These are phyloP conservation scores for Sminthurinus aureus DNA, from an alignment of 2,888 invertebrate genomes.

Conservation along the genomic window DNA sequence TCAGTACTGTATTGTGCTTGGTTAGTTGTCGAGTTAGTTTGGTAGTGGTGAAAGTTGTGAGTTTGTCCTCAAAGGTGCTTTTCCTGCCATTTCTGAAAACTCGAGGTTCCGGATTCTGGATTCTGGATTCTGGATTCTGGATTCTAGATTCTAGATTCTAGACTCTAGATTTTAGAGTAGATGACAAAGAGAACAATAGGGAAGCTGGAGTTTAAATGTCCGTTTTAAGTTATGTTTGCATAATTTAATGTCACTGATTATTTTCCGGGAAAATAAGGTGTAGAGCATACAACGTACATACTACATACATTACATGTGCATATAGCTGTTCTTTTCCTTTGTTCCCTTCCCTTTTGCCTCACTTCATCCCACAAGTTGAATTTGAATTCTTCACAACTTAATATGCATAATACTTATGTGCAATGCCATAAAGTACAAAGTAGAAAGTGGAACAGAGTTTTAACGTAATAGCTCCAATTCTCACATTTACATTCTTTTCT, in stretches of 20 bases:
- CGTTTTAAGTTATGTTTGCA: conserved; percentile 21
- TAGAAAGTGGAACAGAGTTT: too few relatives aligned
- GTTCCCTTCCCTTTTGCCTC: background rate
- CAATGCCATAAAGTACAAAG: too few relatives aligned
- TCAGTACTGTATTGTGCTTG: too few relatives aligned
- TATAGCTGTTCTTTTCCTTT: too few relatives aligned
- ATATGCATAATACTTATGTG: too few relatives aligned
- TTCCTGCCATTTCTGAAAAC: conserved; percentile 12
- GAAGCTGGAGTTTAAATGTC: conserved; percentile 18
- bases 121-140: too few relatives aligned
- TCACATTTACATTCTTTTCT: background rate
- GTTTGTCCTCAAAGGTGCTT: conserved; percentile 17
- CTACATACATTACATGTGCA: too few relatives aligned
- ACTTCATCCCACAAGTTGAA: background rate
- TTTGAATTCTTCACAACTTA: background rate
- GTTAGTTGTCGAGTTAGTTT: too few relatives aligned
- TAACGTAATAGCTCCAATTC: background rate
- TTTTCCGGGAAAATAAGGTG: conserved; percentile 2
- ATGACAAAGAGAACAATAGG: conserved; percentile 11
- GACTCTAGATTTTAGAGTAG: background rate
- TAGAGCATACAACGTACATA: too few relatives aligned
- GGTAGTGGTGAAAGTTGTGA: conserved; percentile 10
- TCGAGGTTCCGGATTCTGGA: background rate
- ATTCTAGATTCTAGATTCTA: too few relatives aligned
- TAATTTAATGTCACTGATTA: conserved; percentile 25